Conservation (phyloP, 2,888 invertebrate species). For the Linnaemya tessellans region DNA sequence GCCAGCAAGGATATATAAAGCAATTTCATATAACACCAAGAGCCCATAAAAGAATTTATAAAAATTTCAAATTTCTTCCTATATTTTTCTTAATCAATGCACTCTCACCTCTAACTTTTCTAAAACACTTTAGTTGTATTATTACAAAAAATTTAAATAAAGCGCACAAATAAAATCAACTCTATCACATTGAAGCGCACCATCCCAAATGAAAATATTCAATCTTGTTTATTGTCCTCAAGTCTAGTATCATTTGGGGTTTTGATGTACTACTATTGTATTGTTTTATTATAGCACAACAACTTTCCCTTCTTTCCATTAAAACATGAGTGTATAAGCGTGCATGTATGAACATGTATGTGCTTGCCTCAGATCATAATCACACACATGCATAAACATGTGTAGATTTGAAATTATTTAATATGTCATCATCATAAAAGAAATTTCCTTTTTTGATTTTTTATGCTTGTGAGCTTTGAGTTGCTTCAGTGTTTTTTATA, state of each 20-base stretch:
- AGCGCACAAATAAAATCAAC: neutral
- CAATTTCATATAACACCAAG: too few relatives aligned
- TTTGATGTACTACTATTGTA: constrained; percentile 3
- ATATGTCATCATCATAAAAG: constrained; percentile 59
- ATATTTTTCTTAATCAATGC: too few relatives aligned
- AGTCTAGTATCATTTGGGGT: constrained; percentile 3
- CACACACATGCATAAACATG: neutral
- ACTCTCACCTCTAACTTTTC: too few relatives aligned
- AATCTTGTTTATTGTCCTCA: neutral
- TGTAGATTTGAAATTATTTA: constrained; percentile 36
- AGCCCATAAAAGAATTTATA: too few relatives aligned
- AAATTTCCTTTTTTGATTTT: constrained; percentile 60
- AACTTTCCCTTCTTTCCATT: constrained; percentile 24
- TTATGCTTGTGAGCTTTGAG: constrained; percentile 50
- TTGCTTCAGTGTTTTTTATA: constrained; percentile 18
- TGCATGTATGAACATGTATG: neutral
- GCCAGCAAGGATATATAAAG: too few relatives aligned
- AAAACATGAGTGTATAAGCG: neutral
- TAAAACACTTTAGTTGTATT: too few relatives aligned
- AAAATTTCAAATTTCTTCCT: too few relatives aligned
- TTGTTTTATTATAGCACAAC: neutral
- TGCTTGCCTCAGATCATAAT: neutral
- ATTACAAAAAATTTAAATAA: too few relatives aligned
- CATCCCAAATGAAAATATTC: neutral
- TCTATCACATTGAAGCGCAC: neutral